phyloP scores from a whole-genome alignment of 2,888 invertebrate species.

The Teleogryllus oceanicus region DNA sequence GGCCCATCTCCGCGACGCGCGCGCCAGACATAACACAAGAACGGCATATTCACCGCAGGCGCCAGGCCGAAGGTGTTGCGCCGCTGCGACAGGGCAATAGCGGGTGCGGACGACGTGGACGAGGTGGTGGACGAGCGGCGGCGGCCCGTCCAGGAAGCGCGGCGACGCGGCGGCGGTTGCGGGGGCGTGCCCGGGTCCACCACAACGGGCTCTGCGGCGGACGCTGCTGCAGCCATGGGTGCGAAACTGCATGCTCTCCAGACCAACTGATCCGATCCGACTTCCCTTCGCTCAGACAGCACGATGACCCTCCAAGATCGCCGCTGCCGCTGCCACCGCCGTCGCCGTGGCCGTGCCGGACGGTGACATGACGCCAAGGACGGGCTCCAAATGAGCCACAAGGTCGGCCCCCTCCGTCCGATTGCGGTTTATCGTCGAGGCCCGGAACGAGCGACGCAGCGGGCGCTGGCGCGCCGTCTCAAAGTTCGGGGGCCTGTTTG shows the following conservation, averaged over 20 bases:
- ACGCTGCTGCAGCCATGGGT: slow-evolving; percentile 2
- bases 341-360: not conserved
- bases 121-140: slow-evolving; percentile 24
- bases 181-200: slow-evolving; percentile 26
- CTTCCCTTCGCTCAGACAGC: not conserved
- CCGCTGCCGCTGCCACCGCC: too few relatives aligned
- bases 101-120: too few relatives aligned
- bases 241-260: not conserved
- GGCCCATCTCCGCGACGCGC: too few relatives aligned
- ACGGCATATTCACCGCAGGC: slow-evolving; percentile 4
- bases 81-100: not conserved
- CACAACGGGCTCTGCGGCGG: not conserved
- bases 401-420: not conserved
- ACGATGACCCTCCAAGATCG: not conserved
- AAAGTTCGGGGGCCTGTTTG: not conserved
- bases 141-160: slow-evolving; percentile 27
- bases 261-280: not conserved
- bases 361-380: slow-evolving; percentile 7
- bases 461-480: not conserved
- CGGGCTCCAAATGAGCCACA: not conserved
- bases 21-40: not conserved
- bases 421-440: too few relatives aligned
- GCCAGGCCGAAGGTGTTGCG: not conserved
- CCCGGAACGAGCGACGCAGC: too few relatives aligned
- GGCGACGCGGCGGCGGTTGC: slow-evolving; percentile 30